phyloP scores from a whole-genome alignment of 1,140 invertebrate genomes.

The Bombyx mandarina region DNA sequence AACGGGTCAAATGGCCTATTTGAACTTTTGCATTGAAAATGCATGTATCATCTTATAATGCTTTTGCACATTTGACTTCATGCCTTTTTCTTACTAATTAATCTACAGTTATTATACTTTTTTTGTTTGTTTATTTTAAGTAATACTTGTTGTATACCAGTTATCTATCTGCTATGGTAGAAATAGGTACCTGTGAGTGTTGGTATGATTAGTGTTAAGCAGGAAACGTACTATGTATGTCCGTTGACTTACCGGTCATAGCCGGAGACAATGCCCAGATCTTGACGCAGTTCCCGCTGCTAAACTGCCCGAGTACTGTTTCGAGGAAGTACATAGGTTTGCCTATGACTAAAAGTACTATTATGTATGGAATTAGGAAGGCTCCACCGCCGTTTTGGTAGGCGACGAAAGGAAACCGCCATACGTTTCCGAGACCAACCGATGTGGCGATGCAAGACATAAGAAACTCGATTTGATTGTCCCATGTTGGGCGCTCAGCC shows the following conservation, averaged over 20 bases:
- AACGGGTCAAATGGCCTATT: no score
- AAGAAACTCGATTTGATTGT: constrained; percentile 87
- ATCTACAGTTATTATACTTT: no score
- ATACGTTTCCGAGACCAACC: constrained; percentile 90
- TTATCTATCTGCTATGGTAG: no score
- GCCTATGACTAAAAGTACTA: constrained; percentile 87
- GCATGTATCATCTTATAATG: no score
- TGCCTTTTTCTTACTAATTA: no score
- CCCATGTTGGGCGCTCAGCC: constrained; percentile 78
- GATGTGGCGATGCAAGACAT: constrained; percentile 92
- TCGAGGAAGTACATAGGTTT: constrained; percentile 94
- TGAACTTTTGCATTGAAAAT: no score
- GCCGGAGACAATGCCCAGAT: constrained; percentile 74
- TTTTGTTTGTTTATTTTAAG: no score
- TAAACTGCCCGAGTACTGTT: constrained; percentile 84
- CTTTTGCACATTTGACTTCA: no score
- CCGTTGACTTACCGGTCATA: constrained; percentile 72
- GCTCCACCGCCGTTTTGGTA: constrained; percentile 88
- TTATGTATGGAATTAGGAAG: constrained; percentile 87
- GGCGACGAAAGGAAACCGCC: constrained; percentile 89
- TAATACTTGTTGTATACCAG: no score
- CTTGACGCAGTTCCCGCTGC: constrained; percentile 80
- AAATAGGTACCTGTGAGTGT: no score
- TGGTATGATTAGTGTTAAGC: no score
- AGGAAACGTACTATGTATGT: no score